These are phyloP conservation scores for Herminia tarsipennalis DNA, from an alignment of 2,888 invertebrate species.

Conservation along the genomic window DNA sequence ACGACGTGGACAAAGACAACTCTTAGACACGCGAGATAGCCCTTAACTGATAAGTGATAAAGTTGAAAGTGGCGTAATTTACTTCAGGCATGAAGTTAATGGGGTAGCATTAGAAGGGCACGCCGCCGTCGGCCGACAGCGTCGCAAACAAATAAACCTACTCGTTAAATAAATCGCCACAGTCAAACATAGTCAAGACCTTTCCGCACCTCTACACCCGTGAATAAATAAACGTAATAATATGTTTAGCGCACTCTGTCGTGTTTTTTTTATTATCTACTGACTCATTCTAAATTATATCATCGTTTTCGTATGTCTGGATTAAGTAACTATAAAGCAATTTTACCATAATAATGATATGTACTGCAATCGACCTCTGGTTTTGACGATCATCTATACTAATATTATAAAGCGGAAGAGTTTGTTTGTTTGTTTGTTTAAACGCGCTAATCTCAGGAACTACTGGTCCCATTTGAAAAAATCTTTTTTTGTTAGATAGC, in stretches of 20 bases:
- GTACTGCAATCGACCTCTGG: no score
- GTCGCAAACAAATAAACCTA: slow-evolving; percentile 74
- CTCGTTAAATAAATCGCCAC: slow-evolving; percentile 77
- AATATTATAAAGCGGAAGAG: no score
- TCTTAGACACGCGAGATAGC: slow-evolving; percentile 35
- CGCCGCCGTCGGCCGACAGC: slow-evolving; percentile 51
- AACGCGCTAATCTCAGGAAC: no score
- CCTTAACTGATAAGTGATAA: slow-evolving; percentile 55
- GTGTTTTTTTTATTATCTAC: slow-evolving; percentile 28
- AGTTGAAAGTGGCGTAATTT: slow-evolving; percentile 63
- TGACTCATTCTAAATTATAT: neutral
- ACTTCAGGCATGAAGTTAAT: slow-evolving; percentile 63
- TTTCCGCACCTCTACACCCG: slow-evolving; percentile 67
- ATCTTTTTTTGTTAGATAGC: no score
- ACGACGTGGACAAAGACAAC: slow-evolving; percentile 47
- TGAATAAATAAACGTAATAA: slow-evolving; percentile 71
- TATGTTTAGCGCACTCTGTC: slow-evolving; percentile 53
- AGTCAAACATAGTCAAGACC: slow-evolving; percentile 71
- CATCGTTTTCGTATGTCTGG: no score
- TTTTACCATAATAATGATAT: no score
- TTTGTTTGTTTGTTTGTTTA: no score
- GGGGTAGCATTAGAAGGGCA: slow-evolving; percentile 68
- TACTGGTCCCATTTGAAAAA: no score
- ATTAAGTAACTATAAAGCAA: no score
- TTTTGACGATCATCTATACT: no score